Base-by-base conservation (phyloP, 2,797 vertebrate species). In the Tenualosa thibaudeaui region DNA sequence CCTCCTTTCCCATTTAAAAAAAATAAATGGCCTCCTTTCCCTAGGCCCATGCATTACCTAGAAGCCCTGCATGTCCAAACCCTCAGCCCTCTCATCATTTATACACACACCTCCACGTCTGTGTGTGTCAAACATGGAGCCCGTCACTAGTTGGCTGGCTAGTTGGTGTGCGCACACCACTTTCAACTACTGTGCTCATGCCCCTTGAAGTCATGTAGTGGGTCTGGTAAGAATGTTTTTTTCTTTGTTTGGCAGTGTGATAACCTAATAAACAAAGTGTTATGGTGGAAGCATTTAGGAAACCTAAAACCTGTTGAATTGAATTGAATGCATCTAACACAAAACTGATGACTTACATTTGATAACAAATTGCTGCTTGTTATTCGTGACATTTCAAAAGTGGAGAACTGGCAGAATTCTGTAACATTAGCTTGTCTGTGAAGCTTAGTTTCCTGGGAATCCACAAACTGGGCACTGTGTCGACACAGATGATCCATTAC, bases 11-110 rank as follows among this genome's bases (percentile, higher is more conserved):
- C 19, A 46, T 78, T 78, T 75, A 7, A 78, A 17, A 78, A 31
- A 46, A 78, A 78, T 22, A 78, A 78, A 78, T 78, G 71, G 37
- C 19, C 40, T 43, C 71, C 12, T 19, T 78, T 78, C 37, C 68
- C n/a, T 9, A 5, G 40, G 2, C 40, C 71, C 17, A 6, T 22
- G 71, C 71, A 75, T 40, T 75, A 37, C 31, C 40, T 46, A 19
- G 71, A 6, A 78, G 71, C 71, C 17, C 71, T n/a, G 15, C 40
- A 2, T n/a, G 71, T 78, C 71, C 6, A 22, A 46, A 78, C 71
- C 71, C 1, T 78, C n/a, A 78, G 71, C 71, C 71, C 40, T 46
- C 15, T 43, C 71, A 46, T 78, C 19, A 22, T 78, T 78, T 46
- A 78, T 46, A 22, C 17, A 46, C 40, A 78, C 40, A 78, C 46